phyloP scores from a whole-genome alignment of 2,113 vertebrate genomes.

The Sylvilagus bachmani region DNA sequence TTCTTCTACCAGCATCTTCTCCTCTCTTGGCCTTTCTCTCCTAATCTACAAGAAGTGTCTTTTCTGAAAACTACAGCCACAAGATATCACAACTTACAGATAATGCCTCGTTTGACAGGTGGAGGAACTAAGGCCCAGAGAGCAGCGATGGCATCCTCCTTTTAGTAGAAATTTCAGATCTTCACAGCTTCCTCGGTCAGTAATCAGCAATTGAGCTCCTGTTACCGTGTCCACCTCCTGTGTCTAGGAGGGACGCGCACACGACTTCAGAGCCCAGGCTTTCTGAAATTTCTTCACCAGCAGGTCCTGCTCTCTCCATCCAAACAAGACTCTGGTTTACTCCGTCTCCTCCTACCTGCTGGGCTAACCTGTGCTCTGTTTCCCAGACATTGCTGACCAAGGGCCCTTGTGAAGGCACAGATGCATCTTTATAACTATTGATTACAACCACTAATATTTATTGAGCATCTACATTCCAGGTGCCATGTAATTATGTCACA shows the following conservation, averaged over 20 bases:
- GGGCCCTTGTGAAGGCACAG: not conserved
- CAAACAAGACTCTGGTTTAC: not conserved
- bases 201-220: not conserved
- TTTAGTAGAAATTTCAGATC: not conserved
- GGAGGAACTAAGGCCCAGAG: not conserved
- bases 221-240: not conserved
- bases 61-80: not conserved
- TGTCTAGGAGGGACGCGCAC: not conserved
- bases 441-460: not conserved
- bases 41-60: not conserved
- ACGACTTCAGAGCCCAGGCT: conserved; percentile 2
- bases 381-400: not conserved
- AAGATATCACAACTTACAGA: not conserved
- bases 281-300: conserved; percentile 12
- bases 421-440: not conserved
- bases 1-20: not conserved
- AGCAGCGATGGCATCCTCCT: not conserved
- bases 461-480: not conserved
- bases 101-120: not conserved
- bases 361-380: not conserved
- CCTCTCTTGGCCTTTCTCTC: not conserved
- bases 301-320: not conserved
- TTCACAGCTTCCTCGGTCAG: not conserved
- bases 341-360: not conserved
- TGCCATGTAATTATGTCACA: not conserved